These are phyloP conservation scores for Capricornis sumatraensis DNA, from an alignment of 2,113 vertebrate genomes.

Conservation along the genomic window DNA sequence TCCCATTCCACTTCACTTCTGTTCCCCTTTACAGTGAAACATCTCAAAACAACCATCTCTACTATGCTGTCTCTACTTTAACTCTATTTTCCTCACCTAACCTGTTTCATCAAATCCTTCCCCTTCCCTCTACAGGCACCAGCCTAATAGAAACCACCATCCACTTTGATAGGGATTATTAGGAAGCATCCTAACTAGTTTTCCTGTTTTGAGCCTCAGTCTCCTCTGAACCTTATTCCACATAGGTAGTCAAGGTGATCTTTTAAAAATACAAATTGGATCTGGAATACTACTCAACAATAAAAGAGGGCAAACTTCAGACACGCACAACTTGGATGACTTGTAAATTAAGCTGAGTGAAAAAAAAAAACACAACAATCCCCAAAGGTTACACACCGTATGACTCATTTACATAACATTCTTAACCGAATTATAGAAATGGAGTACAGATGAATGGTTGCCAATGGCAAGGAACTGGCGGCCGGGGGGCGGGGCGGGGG, in stretches of 20 bases:
- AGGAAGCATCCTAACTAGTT: neutral
- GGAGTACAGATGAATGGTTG: neutral
- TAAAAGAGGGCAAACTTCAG: neutral
- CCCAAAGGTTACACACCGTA: neutral
- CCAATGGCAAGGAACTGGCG: neutral
- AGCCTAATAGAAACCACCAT: neutral
- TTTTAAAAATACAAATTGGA: neutral
- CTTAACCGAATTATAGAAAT: neutral
- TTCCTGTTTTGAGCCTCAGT: neutral
- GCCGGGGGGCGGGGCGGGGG: rapidly evolving
- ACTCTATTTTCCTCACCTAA: neutral
- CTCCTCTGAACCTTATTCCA: neutral
- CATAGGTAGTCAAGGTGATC: neutral
- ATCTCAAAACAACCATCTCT: neutral
- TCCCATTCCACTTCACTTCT: neutral
- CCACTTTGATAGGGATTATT: neutral
- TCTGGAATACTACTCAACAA: neutral
- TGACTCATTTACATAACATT: neutral
- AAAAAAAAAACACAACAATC: neutral
- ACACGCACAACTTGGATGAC: neutral
- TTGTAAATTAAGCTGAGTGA: neutral
- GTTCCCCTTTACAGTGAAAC: neutral
- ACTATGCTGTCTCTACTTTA: neutral
- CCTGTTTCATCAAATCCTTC: neutral
- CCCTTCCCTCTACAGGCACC: neutral